These are phyloP conservation scores for Montipora sp. DNA, from an alignment of 64 coral and sea anemone genomes.

Conservation along the genomic window DNA sequence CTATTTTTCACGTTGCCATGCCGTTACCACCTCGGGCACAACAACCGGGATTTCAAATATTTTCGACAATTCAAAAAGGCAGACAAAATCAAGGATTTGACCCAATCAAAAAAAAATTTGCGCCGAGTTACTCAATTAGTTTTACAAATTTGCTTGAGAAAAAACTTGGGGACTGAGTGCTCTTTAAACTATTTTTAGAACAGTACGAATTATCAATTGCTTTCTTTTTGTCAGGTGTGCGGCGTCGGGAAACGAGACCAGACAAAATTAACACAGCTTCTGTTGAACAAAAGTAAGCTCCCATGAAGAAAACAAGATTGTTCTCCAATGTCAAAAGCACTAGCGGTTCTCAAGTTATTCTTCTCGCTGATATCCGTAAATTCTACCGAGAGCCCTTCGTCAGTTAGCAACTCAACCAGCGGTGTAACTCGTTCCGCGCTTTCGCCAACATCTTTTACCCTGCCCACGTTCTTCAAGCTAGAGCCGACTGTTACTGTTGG, in stretches of 20 bases:
- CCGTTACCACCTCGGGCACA: no score
- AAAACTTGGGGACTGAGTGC: neutral
- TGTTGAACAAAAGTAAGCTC: neutral
- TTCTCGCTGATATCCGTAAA: constrained; percentile 84
- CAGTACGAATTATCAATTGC: neutral
- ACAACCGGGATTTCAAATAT: no score
- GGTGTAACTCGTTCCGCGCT: neutral
- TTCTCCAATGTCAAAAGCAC: constrained; percentile 96
- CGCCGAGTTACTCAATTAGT: no score
- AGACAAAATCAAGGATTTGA: no score
- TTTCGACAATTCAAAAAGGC: no score
- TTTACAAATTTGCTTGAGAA: neutral
- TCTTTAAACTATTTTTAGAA: neutral
- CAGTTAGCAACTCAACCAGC: constrained; percentile 2
- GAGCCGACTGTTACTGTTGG: constrained; percentile 28
- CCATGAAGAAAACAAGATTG: constrained; percentile 43
- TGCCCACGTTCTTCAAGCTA: no score
- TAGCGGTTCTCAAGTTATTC: constrained; percentile 87
- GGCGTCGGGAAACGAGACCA: neutral
- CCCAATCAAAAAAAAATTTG: no score
- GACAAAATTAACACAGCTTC: neutral
- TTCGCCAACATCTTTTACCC: neutral
- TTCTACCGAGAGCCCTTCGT: constrained; percentile 48
- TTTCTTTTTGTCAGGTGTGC: neutral
- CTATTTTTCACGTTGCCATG: no score